phyloP scores from a whole-genome alignment of 2,797 vertebrate genomes.

The Gallinago nigripennis region DNA sequence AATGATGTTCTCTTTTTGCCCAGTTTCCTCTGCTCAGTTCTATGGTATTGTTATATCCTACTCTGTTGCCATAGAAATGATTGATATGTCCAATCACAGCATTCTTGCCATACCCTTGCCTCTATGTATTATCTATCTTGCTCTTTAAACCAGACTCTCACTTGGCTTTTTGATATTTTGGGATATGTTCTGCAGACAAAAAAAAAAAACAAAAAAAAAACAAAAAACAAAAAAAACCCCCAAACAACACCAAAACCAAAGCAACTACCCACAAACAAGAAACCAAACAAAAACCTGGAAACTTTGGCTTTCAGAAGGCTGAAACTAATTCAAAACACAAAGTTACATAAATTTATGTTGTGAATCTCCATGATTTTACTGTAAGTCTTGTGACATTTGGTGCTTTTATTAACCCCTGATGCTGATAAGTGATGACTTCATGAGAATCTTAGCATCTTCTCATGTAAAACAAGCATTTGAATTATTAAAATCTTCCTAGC shows the following conservation, averaged over 20 bases:
- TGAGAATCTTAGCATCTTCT: neutral
- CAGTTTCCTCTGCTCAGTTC: neutral
- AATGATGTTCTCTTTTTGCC: neutral
- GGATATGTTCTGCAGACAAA: neutral
- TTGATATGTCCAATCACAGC: conserved; percentile 22
- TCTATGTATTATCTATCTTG: neutral
- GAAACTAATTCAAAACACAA: neutral
- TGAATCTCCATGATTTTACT: neutral
- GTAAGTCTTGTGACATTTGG: neutral
- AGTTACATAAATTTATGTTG: neutral
- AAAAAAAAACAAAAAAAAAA: neutral
- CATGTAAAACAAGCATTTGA: neutral
- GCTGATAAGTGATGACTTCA: neutral
- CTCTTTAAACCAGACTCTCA: neutral
- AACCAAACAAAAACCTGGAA: neutral
- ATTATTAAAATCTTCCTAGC: neutral
- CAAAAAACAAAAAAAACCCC: neutral
- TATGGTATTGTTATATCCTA: neutral
- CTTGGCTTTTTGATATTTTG: conserved; percentile 6
- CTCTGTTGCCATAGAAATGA: conserved; percentile 67
- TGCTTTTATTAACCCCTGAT: neutral
- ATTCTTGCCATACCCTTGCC: conserved; percentile 14
- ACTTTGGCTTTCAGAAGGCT: neutral
- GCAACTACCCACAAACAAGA: neutral
- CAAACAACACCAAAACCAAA: too few species aligned